These are phyloP conservation scores for Sebastes nivosus DNA, from an alignment of 2,797 vertebrate genomes.

Conservation along the genomic window DNA sequence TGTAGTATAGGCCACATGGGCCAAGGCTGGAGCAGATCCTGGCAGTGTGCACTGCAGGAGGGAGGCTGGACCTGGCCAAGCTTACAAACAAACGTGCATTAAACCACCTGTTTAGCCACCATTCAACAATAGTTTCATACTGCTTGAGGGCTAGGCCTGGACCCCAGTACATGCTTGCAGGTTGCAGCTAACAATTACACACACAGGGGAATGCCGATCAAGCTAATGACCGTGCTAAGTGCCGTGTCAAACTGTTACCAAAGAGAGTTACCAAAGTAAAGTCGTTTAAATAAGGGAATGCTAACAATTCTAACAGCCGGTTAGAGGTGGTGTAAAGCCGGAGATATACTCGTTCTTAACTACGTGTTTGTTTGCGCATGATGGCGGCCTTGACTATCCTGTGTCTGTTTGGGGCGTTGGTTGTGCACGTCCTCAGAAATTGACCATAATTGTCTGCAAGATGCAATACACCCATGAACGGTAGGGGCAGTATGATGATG, in stretches of 20 bases:
- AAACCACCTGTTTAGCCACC: background rate
- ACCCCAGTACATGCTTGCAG: too few species aligned
- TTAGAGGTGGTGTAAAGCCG: background rate
- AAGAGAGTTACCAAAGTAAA: background rate
- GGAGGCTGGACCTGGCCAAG: too few species aligned
- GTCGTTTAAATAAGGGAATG: background rate
- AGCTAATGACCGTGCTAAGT: background rate
- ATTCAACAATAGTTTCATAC: background rate
- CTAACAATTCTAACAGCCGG: background rate
- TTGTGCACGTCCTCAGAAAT: too few species aligned
- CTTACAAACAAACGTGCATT: background rate
- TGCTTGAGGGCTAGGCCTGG: background rate
- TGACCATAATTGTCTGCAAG: fast-evolving
- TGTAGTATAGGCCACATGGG: background rate
- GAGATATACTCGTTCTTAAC: fast-evolving
- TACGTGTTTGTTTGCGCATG: too few species aligned
- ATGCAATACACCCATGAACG: too few species aligned
- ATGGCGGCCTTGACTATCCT: too few species aligned
- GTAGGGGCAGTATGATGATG: too few species aligned
- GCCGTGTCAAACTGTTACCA: background rate
- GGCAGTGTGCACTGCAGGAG: background rate
- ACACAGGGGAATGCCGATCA: background rate
- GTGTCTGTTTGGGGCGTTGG: too few species aligned
- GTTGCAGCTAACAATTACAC: background rate
- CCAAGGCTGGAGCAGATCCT: background rate